Evolutionary conservation across 2,888 invertebrate genomes (phyloP), one percentile per base, ranked within the genome.

Genomic region (Pheosia gnoma): DNA sequence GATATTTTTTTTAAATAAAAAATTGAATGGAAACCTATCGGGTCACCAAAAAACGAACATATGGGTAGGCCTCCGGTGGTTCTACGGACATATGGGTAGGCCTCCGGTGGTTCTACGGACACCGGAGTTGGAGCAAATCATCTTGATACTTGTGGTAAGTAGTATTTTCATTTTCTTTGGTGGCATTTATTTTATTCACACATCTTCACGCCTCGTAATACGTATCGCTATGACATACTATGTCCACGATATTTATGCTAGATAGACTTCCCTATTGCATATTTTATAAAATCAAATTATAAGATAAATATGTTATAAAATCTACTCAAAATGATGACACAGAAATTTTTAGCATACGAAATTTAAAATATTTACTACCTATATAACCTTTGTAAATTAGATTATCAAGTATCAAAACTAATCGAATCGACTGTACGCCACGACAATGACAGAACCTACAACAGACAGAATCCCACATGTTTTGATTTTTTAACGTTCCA

Each of bases 381-480:
- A 51, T 4, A 36, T n/a, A 58, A 36, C 51, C 25, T 13, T 45
- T 54, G 13, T 49, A 45, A 49, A 41, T 13, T 49, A 5, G 37
- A 45, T 25, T 25, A 47, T 0, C 59, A 80, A 79, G 72, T 75
- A 85, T 77, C 84, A 84, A 85, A 64, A 73, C 36, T 4, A 4
- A 9, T 65, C 10, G 6, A 6, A 36, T 63, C 25, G n/a, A 64
- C 58, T 74, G 67, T 61, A 71, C 54, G 51, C 47, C 51, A 54
- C 68, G 68, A 66, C 71, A 83, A 79, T 81, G 87, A 87, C 87
- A 85, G 78, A 11, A 75, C 73, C 71, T 84, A 81, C 84, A 25
- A 25, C 25, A 25, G 81, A 77, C 77, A 77, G 81, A 84, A 80
- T 85, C 85, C 88, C 91, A 86, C 85, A 90, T 91, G 91, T 84